phyloP scores from a whole-genome alignment of 2,113 vertebrate genomes.

The Haplochromis vanheusdeni region DNA sequence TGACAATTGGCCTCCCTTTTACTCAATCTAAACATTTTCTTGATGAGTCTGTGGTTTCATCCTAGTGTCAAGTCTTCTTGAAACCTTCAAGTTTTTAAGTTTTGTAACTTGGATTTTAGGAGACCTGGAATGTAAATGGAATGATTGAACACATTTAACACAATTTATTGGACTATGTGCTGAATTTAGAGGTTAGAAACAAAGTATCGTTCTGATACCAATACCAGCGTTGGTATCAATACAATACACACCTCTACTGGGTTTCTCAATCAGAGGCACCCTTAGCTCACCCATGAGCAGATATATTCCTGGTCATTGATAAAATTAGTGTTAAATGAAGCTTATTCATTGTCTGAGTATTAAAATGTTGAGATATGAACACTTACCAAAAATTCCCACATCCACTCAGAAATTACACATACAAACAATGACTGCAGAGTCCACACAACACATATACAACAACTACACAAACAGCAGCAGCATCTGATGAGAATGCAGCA shows the following conservation, averaged over 20 bases:
- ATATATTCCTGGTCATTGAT: not conserved
- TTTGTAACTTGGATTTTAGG: not conserved
- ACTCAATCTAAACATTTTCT: not conserved
- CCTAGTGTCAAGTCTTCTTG: not conserved
- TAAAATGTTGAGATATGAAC: not conserved
- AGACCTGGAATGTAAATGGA: not conserved
- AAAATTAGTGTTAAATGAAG: not conserved
- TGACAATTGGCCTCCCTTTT: not conserved
- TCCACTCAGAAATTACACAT: not conserved
- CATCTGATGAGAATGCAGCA: not conserved
- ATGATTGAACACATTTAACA: not conserved
- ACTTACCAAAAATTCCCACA: not conserved
- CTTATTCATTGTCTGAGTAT: not conserved
- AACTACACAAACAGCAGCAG: slow-evolving; percentile 2
- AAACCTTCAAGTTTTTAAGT: not conserved
- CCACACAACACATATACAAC: not conserved
- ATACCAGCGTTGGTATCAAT: not conserved
- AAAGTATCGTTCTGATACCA: not conserved
- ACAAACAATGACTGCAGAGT: not conserved
- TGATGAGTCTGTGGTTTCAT: not conserved
- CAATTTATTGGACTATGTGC: not conserved
- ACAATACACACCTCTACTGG: not conserved
- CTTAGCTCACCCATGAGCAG: not conserved
- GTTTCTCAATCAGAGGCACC: not conserved
- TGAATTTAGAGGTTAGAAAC: not conserved